A percentile compares a stretch with the other conserved stretches of the same genome.
phyloP scores from a whole-genome alignment of 2,888 invertebrate species.

The Hypselothyrea guttata region DNA sequence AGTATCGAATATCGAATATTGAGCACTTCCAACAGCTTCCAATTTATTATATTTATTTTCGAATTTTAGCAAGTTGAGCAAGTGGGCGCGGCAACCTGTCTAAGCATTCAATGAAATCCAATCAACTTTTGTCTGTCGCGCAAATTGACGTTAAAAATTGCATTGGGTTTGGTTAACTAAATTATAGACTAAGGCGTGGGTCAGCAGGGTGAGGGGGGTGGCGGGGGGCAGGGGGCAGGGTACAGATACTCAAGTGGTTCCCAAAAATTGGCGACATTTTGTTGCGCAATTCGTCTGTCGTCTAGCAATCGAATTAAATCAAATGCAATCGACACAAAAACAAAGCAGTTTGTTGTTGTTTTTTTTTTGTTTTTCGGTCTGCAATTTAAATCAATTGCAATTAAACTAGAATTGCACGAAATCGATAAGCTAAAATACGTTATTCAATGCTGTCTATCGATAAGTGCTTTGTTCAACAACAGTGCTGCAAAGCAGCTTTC shows the following conservation, averaged over 20 bases:
- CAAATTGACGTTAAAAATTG: slow-evolving; percentile 52
- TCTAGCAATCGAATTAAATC: slow-evolving; percentile 71
- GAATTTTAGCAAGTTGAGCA: slow-evolving; percentile 4
- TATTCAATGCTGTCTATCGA: no score
- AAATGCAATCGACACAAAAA: slow-evolving; percentile 46
- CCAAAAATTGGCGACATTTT: slow-evolving; percentile 32
- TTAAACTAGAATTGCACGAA: slow-evolving; percentile 51
- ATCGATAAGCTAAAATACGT: neutral
- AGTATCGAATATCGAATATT: no score
- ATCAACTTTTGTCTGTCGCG: slow-evolving; percentile 46
- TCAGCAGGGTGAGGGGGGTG: no score
- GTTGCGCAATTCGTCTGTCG: slow-evolving; percentile 58
- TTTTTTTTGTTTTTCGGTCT: slow-evolving; percentile 31
- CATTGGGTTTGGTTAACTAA: slow-evolving; percentile 27
- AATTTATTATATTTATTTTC: slow-evolving; percentile 16
- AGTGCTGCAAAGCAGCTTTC: neutral
- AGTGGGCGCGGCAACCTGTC: slow-evolving; percentile 34
- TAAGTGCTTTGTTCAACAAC: no score
- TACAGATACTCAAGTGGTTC: slow-evolving; percentile 8
- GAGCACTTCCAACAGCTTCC: slow-evolving; percentile 4
- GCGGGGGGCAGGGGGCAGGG: neutral
- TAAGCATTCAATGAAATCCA: slow-evolving; percentile 46
- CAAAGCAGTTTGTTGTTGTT: neutral
- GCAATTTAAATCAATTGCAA: slow-evolving; percentile 62
- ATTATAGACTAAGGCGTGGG: no score